Base-by-base conservation (phyloP, 2,113 vertebrate species). In the Bostrychus sinensis region DNA sequence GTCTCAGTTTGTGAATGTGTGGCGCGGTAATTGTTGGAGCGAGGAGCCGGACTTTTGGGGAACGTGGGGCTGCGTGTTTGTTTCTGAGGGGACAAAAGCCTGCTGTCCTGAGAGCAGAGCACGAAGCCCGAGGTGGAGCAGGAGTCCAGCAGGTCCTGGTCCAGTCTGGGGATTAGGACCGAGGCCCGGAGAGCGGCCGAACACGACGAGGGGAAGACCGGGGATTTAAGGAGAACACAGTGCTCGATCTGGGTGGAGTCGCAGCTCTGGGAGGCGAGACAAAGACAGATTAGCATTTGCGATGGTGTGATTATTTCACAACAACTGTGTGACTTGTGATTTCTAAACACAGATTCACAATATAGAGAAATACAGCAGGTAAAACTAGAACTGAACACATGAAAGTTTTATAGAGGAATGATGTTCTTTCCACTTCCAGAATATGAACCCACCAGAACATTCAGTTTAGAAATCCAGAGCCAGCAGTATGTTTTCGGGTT, bases 51-150 rank as follows among this genome's bases (percentile, higher is more conserved):
- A 46, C 71, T 85, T 20, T 4, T 37, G 41, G 81, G 68, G 34
- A 78, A 84, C 0, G 53, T 66, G 0, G 80, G 81, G 54, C 78
- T 88, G 56, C 30, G 16, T 16, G 14, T 9, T 7, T 22, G 51
- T 8, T 5, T 64, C 42, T 46, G 22, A 0, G 0, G n/a, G 22
- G 0, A 46, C 16, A 1, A n/a, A n/a, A n/a, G n/a, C n/a, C 13
- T 22, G 2, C 38, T 70, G 38, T 82, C 72, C 79, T 84, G 79
- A 20, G 90, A 84, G 43, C 66, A 87, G 41, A 72, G 12, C 23
- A 86, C 61, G 2, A 83, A 89, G 17, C 89, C 85, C 0, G 75
- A 65, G n/a, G 25, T 55, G 1, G 32, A 57, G 65, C 77, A 86
- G 46, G 60, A 39, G 0, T 83, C 48, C 77, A 84, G 58, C 28